A percentile compares a stretch with the other conserved stretches of the same genome.
These are phyloP conservation scores for Sardinella longiceps DNA, from an alignment of 2,797 vertebrate species.

Conservation along the genomic window DNA sequence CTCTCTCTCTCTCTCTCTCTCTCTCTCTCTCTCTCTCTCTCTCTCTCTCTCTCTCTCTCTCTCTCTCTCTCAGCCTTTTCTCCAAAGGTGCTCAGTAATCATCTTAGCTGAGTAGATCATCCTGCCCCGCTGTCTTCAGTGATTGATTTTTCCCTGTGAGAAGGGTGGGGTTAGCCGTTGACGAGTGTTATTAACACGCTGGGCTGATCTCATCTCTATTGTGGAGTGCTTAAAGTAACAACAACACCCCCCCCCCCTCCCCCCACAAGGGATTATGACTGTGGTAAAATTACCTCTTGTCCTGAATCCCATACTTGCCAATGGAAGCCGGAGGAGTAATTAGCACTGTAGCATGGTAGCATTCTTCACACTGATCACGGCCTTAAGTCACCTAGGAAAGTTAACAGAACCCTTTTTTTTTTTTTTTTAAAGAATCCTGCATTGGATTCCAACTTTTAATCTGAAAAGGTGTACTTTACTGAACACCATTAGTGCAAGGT, in stretches of 20 bases:
- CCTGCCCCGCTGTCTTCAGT: not conserved
- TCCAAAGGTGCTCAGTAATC: not conserved
- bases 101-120: too few species aligned
- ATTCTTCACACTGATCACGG: not conserved
- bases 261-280: not conserved
- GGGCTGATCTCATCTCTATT: slow-evolving; percentile 1
- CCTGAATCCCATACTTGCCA: not conserved
- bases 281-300: not conserved
- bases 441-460: not conserved
- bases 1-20: too few species aligned
- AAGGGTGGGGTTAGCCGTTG: not conserved
- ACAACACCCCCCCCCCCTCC: not conserved
- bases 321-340: not conserved
- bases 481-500: not conserved
- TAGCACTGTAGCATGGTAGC: not conserved
- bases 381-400: not conserved
- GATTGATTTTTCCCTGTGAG: not conserved
- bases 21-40: too few species aligned
- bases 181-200: not conserved
- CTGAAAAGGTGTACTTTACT: not conserved
- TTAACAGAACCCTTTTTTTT: not conserved
- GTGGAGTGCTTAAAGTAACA: not conserved
- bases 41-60: not conserved
- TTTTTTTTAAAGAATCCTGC: not conserved
- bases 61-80: not conserved